A percentile compares a stretch with the other conserved stretches of the same genome.
These are phyloP conservation scores for Elymnias hypermnestra DNA, from an alignment of 1,140 invertebrate species.

Conservation along the genomic window DNA sequence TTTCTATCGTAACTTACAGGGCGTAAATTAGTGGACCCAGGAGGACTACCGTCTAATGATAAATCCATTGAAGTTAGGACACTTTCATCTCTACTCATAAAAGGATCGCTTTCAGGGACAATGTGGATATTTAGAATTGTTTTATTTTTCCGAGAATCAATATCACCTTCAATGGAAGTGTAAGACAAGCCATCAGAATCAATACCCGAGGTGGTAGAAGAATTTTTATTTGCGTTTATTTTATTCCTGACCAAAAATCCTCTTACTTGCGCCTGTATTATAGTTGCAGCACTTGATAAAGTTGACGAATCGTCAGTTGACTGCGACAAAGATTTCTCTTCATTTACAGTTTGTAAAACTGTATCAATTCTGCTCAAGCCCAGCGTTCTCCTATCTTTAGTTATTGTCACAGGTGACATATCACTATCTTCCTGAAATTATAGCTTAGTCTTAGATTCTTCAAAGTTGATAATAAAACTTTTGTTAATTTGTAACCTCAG, in stretches of 20 bases:
- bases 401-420: slow-evolving; percentile 27
- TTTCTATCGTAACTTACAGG: slow-evolving; percentile 55
- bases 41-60: slow-evolving; percentile 56
- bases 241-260: slow-evolving; percentile 62
- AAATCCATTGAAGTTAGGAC: slow-evolving; percentile 58
- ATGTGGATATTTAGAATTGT: slow-evolving; percentile 66
- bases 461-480: no score
- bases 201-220: slow-evolving; percentile 40
- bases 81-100: slow-evolving; percentile 62
- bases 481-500: no score
- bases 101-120: slow-evolving; percentile 50
- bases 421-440: slow-evolving; percentile 33
- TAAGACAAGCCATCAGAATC: slow-evolving; percentile 44
- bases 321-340: slow-evolving; percentile 66
- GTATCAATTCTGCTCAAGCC: slow-evolving; percentile 63
- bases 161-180: slow-evolving; percentile 41
- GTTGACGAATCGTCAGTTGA: slow-evolving; percentile 67
- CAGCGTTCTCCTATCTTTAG: slow-evolving; percentile 44
- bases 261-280: slow-evolving; percentile 63
- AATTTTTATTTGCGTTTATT: slow-evolving; percentile 47
- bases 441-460: no score
- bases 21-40: slow-evolving; percentile 52
- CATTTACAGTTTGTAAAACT: slow-evolving; percentile 66
- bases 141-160: slow-evolving; percentile 47
- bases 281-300: slow-evolving; percentile 62